Evolutionary conservation across 2,888 invertebrate genomes (phyloP), one percentile per base, ranked within the genome.

Genomic region (Cinara cedri): DNA sequence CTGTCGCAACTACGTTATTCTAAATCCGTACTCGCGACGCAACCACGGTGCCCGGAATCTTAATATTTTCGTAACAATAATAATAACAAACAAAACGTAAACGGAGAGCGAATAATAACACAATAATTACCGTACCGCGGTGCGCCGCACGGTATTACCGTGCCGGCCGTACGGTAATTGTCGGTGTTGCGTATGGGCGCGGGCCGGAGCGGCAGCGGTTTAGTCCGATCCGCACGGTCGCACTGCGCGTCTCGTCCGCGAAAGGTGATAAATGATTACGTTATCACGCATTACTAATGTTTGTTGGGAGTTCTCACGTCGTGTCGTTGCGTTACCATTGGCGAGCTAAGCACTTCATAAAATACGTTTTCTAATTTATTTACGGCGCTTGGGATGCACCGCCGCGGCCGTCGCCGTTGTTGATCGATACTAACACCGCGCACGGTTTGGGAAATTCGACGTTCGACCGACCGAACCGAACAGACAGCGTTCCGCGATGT

Each of bases 201-300:
- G 26, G n/a, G 10, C 0, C 13, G 57, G n/a, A 14, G 34, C 16
- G 62, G 13, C 11, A 3, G 46, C 13, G 46, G 46, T 1, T 3
- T 46, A 46, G 1, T 10, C 1, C 10, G 13, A 1, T 14, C 57
- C 24, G 57, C 16, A 13, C 16, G 24, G 16, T 3, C 46, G 10
- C 46, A 66, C 65, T 44, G 44, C 14, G 65, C 54, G 44, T 19
- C 13, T 8, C 19, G 21, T 44, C 44, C 19, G 19, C 0, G 44
- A 44, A 65, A 44, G 21, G 42, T 68, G 51, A 68, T 68, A 68
- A 68, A 68, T n/a, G 49, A 68, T 68, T 68, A 26, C 51, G 66
- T 68, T 68, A 68, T 68, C 66, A 46, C 16, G 60, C 26, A 49
- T n/a, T 68, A 24, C 49, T 49, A 49, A 54, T 44, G 19, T 51